Evolutionary conservation across 2,888 invertebrate species (phyloP), one percentile per base, ranked within the genome.

Genomic region (Andrena flavipes): DNA sequence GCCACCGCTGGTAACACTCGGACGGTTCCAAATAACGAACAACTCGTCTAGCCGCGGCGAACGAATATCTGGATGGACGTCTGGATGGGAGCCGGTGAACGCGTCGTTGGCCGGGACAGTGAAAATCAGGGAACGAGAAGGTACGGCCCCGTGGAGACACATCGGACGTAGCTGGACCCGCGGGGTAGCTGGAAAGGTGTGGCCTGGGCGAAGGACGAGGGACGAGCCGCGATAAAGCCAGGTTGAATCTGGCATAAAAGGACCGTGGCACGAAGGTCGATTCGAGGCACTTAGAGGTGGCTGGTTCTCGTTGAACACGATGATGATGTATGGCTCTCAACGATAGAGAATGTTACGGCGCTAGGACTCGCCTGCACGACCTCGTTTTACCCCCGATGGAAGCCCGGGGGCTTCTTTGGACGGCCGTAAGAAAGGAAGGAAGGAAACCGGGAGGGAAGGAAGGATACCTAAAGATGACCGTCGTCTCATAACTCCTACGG

Each of bases 271-370:
- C 71, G 84, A 83, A 86, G 85, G 84, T 86, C 88, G 91, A 89
- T 91, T 91, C 88, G 85, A 84, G 87, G 90, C 90, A 91, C 91
- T 91, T 90, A 90, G 89, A 89, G 85, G 88, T 80, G 82, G 74
- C 85, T 87, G 87, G 70, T 80, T 85, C 89, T 88, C 89, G 89
- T 89, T 84, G 85, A 89, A 87, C 86, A 89, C 89, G 89, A 91
- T 89, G 91, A 92, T 92, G 91, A 92, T 91, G 90, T 91, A 91
- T 90, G 89, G 90, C 88, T 88, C 90, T 90, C 84, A 76, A 79
- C 88, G 90, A 89, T 86, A 83, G 88, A 87, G 81, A 81, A 86
- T 76, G 90, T 86, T 89, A 85, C 69, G 85, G 83, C 74, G 78
- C 78, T 75, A 84, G 83, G 88, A 84, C 83, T 87, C 69, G 76